Evolutionary conservation across 1,140 invertebrate species (phyloP), one percentile per base, ranked within the genome.

Genomic region (Scaptomyza pallida): DNA sequence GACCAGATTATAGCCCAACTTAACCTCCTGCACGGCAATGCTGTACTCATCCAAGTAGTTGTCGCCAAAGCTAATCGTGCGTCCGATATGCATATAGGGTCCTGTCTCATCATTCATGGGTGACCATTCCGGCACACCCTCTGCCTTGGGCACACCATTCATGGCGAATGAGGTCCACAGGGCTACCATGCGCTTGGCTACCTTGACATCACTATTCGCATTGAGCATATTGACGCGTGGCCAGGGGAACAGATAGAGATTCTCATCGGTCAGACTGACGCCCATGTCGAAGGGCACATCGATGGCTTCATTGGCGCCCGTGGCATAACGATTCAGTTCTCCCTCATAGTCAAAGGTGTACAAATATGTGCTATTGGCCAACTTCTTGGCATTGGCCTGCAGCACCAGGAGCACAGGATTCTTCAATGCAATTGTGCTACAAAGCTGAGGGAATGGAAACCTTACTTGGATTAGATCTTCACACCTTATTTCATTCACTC

Each of bases 181-280:
- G 3, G 72, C 59, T 2, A 90, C 76, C 88, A 91, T 79, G 9
- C 80, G 80, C 17, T 82, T 65, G 21, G 89, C 90, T 10, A 91
- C 55, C 72, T 89, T 91, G 12, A 90, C 51, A 41, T 91, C 90
- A 0, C 78, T 74, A 40, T 82, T 82, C 16, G 86, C 60, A 30
- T 91, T 85, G 0, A 90, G 44, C 15, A 68, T 21, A 5, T 72
- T 56, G 48, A 77, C 59, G 3, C 79, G 68, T 0, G 90, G 90
- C 90, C 90, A 91, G n/a, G 90, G 90, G 64, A 91, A 91, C n/a
- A 91, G 57, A 41, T 91, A 91, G n/a, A 91, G 74, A 57, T 91
- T 91, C 43, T 91, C 90, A 37, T 91, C 90, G 43, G 90, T 91
- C 26, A 91, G 59, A 3, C 86, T 89, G 17, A 90, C 85, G 8